A percentile compares a stretch with the other conserved stretches of the same genome.
Evolutionary conservation across 1,140 invertebrate genomes (phyloP).

Genomic region (Bradynema listronoti): DNA sequence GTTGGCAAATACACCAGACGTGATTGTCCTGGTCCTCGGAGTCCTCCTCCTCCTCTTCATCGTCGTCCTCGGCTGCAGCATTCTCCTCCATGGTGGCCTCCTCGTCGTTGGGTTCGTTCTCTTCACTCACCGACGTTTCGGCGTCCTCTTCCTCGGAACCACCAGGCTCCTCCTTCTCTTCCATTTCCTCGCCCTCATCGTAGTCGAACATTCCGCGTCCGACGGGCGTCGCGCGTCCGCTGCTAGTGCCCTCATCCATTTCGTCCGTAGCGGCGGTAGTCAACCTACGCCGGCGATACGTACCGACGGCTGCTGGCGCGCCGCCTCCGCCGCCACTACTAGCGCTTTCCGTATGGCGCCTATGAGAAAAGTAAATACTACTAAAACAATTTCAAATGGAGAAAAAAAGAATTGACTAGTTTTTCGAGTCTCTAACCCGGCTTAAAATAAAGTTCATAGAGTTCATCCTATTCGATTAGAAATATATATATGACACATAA

Average conservation of each 20-base stretch:
- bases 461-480: too few species aligned
- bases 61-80: slow-evolving; percentile 9
- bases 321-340: not conserved
- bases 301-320: not conserved
- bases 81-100: slow-evolving; percentile 10
- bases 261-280: not conserved
- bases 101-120: too few species aligned
- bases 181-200: slow-evolving; percentile 10
- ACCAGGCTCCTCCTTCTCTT: not conserved
- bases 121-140: too few species aligned
- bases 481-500: too few species aligned
- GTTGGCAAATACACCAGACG: slow-evolving; percentile 27
- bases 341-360: too few species aligned
- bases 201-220: too few species aligned
- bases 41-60: slow-evolving; percentile 21
- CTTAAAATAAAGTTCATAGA: too few species aligned
- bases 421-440: too few species aligned
- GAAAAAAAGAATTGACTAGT: not conserved
- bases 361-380: too few species aligned
- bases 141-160: not conserved
- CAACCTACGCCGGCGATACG: too few species aligned
- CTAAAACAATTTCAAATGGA: not conserved
- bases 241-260: not conserved
- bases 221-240: not conserved
- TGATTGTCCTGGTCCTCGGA: slow-evolving; percentile 20